These are phyloP conservation scores for Pomatostomus ruficeps DNA, from an alignment of 2,113 vertebrate species.

Conservation along the genomic window DNA sequence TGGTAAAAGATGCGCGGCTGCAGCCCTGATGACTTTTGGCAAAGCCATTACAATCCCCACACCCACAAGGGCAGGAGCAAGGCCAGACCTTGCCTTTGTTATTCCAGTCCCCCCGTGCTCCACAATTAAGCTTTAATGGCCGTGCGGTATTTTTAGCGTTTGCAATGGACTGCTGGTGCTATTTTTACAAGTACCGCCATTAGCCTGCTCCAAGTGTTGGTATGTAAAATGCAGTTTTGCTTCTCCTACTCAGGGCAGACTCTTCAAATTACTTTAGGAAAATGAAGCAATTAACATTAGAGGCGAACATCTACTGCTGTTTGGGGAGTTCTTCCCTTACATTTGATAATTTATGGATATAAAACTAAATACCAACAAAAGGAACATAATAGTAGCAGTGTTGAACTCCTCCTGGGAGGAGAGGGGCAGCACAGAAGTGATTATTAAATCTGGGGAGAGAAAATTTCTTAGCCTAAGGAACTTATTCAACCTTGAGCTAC, in stretches of 20 bases:
- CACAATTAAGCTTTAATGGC: conserved; percentile 15
- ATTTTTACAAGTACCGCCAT: conserved; percentile 51
- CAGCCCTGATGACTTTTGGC: neutral
- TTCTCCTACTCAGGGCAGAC: neutral
- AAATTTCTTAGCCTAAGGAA: neutral
- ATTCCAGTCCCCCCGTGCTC: neutral
- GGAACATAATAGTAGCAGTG: neutral
- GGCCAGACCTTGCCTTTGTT: neutral
- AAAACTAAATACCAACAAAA: neutral
- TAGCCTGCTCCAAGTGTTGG: neutral
- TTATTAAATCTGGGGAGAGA: neutral
- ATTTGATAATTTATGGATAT: neutral
- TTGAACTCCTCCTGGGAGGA: neutral
- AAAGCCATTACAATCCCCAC: neutral
- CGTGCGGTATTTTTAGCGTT: conserved; percentile 11
- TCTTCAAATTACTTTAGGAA: neutral
- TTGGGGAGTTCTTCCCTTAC: neutral
- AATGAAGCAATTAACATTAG: neutral
- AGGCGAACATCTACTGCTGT: neutral
- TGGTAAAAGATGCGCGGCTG: neutral
- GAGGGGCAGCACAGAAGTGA: neutral
- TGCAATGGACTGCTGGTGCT: conserved; percentile 12
- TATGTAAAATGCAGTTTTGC: neutral
- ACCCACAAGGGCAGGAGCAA: neutral
- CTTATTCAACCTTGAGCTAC: neutral